A percentile compares a stretch with the other conserved stretches of the same genome.
Conservation (phyloP, 2,888 invertebrate species). For the Diarsia rubi region DNA sequence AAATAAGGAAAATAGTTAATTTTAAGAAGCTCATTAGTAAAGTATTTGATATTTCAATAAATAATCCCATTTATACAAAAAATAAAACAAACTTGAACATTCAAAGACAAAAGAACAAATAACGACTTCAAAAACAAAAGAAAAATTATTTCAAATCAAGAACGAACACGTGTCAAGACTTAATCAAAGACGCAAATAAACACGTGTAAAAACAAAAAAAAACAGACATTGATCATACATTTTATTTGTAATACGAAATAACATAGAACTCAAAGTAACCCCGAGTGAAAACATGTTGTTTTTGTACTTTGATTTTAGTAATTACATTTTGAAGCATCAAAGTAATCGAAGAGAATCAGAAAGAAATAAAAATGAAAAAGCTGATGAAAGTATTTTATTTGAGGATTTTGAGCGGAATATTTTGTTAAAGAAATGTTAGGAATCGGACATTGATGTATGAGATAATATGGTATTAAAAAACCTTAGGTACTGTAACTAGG, state of each 20-base stretch:
- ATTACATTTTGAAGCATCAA: slow-evolving; percentile 53
- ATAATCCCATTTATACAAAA: neutral
- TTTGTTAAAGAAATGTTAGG: neutral
- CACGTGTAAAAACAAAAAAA: neutral
- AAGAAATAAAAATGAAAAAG: slow-evolving; percentile 17
- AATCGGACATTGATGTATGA: too few species aligned
- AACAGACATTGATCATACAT: slow-evolving; percentile 12
- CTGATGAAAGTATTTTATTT: slow-evolving; percentile 4
- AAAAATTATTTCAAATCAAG: slow-evolving; percentile 4
- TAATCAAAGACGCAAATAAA: slow-evolving; percentile 19
- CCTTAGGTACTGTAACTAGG: too few species aligned
- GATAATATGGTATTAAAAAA: too few species aligned
- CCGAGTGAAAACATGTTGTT: slow-evolving; percentile 9
- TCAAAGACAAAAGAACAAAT: neutral
- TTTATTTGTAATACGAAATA: slow-evolving; percentile 12
- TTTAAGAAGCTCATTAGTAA: neutral
- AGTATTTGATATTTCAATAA: neutral
- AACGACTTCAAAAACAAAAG: slow-evolving; percentile 1
- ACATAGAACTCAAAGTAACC: slow-evolving; percentile 8
- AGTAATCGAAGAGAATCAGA: slow-evolving; percentile 43
- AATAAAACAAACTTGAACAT: neutral
- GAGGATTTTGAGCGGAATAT: neutral
- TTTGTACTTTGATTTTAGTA: slow-evolving; percentile 20
- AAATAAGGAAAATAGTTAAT: neutral
- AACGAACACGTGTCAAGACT: neutral